Percentiles rank a stretch among this genome's conserved stretches.
phyloP scores from a whole-genome alignment of 2,797 vertebrate genomes.

The Chelon labrosus region DNA sequence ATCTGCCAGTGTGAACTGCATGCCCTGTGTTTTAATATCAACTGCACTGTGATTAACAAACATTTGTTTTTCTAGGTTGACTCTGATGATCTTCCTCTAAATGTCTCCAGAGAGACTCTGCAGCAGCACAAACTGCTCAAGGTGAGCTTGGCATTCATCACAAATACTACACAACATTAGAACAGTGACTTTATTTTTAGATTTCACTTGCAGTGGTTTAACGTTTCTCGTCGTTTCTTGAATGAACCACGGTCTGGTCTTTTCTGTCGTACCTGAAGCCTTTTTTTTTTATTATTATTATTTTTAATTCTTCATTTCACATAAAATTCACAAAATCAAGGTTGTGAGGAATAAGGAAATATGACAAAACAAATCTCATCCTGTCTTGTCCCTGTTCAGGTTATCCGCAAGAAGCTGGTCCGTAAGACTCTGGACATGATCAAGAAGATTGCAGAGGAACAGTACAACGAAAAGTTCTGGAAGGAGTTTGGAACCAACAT shows the following conservation, averaged over 20 bases:
- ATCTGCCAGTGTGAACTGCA: neutral
- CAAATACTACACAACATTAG: neutral
- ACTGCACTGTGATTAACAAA: constrained; percentile 16
- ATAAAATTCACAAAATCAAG: neutral
- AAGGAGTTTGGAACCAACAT: constrained; percentile 99
- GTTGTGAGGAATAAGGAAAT: neutral
- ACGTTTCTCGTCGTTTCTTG: no score
- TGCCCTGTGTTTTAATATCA: neutral
- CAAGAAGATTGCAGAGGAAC: constrained; percentile 98
- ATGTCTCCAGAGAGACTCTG: constrained; percentile 98
- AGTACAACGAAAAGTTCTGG: constrained; percentile 98
- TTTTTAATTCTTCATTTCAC: neutral
- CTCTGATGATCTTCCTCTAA: constrained; percentile 98
- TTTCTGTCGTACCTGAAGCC: neutral
- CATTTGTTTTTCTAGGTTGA: constrained; percentile 88
- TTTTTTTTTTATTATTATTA: no score
- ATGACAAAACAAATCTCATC: neutral
- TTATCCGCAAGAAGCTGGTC: constrained; percentile 98
- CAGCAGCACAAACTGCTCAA: constrained; percentile 98
- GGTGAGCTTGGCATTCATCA: constrained; percentile 77
- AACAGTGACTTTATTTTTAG: neutral
- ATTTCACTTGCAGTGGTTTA: neutral
- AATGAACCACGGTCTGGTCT: neutral
- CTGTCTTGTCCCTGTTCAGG: constrained; percentile 77
- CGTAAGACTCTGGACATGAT: constrained; percentile 99